Evolutionary conservation across 2,888 invertebrate genomes (phyloP), one percentile per base, ranked within the genome.

Genomic region (Lampropteryx suffumata): DNA sequence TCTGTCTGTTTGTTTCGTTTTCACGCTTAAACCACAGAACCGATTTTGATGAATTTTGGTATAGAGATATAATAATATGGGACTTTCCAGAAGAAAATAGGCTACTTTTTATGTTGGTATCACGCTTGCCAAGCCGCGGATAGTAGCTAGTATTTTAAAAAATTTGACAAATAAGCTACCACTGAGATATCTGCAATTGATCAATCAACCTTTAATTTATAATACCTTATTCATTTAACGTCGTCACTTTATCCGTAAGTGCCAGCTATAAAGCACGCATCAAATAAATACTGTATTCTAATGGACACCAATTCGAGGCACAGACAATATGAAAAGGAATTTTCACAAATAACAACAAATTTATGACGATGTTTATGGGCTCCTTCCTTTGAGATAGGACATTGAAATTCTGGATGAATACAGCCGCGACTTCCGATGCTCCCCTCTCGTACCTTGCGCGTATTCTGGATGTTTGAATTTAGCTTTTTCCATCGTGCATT

Each of bases 341-440:
- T 76, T 76, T 73, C 73, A 71, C 78, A 76, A 82, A 79, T 82
- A 84, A 79, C 81, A 73, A 57, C 69, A 75, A 82, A 82, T 84
- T 86, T 86, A 86, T 78, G 78, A 70, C 74, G 65, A 72, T 81
- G 82, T 83, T 85, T 83, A 84, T 76, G 78, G 69, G 67, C 61
- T 57, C 64, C 71, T 81, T 81, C 78, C 80, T 71, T 61, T 57
- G 57, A 75, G 86, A 84, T 85, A 85, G 67, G 69, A 70, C 82
- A 82, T 85, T 82, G 82, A 82, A 84, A 84, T 81, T 79, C 79
- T 61, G 76, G 73, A 73, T 76, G 82, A 79, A 83, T 76, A 70
- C 72, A 62, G 64, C 61, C 63, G 53, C 57, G 51, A 65, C 64
- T 72, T 71, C 66, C 67, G 70, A 41, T 60, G 62, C 55, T 64